Evolutionary conservation across 2,113 vertebrate genomes (phyloP).

Genomic region (Strix aluco): DNA sequence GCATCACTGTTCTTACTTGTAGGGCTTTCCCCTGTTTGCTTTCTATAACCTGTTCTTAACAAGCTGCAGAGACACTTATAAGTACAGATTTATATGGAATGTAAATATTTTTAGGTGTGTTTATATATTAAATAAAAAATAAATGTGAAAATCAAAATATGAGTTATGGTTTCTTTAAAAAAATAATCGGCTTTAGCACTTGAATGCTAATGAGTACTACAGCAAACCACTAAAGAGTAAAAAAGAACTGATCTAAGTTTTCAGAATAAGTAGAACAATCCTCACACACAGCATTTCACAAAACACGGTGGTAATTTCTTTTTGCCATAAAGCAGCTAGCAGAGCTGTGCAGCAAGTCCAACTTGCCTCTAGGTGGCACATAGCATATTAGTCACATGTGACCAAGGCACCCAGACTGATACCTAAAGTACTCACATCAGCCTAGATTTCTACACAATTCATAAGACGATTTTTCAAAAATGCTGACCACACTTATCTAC

Average conservation of each 20-base stretch:
- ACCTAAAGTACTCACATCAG: not conserved
- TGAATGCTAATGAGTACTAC: not conserved
- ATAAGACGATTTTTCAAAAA: not conserved
- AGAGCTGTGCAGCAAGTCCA: not conserved
- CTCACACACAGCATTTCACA: not conserved
- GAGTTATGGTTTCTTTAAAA: not conserved
- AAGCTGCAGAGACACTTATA: not conserved
- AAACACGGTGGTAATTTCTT: not conserved
- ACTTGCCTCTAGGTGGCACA: constrained; percentile 42
- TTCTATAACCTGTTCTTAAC: not conserved
- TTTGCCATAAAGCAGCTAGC: not conserved
- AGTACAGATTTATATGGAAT: not conserved
- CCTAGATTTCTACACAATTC: not conserved
- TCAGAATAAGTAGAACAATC: not conserved
- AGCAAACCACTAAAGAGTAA: not conserved
- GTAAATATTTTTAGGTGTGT: not conserved
- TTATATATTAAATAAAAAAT: not conserved
- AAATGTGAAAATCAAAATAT: not conserved
- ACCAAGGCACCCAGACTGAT: not conserved
- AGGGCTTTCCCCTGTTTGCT: not conserved
- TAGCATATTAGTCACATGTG: not conserved
- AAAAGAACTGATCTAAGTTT: not conserved
- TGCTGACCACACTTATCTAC: not conserved
- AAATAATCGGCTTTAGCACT: not conserved
- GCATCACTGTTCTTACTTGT: not conserved